Evolutionary conservation across 2,113 vertebrate species (phyloP), one percentile per base, ranked within the genome.

Genomic region (Electrona antarctica): DNA sequence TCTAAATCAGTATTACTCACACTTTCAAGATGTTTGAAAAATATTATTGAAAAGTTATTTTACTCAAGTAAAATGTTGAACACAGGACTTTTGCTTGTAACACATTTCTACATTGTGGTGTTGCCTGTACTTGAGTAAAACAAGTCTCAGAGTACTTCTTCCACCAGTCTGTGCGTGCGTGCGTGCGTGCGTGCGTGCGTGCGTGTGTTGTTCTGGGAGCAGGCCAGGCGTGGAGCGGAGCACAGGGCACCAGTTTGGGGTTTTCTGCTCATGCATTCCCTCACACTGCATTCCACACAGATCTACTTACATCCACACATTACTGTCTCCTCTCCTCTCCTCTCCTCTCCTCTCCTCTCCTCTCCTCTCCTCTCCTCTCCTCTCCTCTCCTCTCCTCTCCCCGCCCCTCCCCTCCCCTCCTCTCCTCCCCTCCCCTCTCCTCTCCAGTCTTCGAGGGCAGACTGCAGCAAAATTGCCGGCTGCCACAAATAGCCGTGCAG

Each of bases 281-380:
- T 85, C 68, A 67, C 74, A 45, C 49, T 47, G 49, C 84, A 89
- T 90, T 87, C 88, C 87, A 87, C 80, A 69, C 81, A 64, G 80
- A 88, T 89, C 78, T 73, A 65, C 73, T 87, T 87, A 84, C 86
- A 78, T 73, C 57, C 64, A 55, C 64, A 69, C 67, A 74, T 76
- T 75, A 69, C 76, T 67, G 61, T 29, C 60, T 51, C 7, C n/a
- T 54, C 41, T 63, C 60, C 29, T 33, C 54, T 59, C 64, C 62
- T 14, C 64, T 64, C 8, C 15, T 33, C n/a, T 7, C 10, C 60
- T 9, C 41, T 64, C 45, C 59, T 56, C 46, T 48, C 60, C 51
- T 56, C 60, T 28, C 33, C 2, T 2, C 60, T 51, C 7, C n/a
- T 54, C 41, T 63, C 60, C 29, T 33, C 54, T 59, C 64, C 62